Base-by-base conservation (phyloP, 2,888 invertebrate genomes). In the Leptinotarsa rubiginosa region DNA sequence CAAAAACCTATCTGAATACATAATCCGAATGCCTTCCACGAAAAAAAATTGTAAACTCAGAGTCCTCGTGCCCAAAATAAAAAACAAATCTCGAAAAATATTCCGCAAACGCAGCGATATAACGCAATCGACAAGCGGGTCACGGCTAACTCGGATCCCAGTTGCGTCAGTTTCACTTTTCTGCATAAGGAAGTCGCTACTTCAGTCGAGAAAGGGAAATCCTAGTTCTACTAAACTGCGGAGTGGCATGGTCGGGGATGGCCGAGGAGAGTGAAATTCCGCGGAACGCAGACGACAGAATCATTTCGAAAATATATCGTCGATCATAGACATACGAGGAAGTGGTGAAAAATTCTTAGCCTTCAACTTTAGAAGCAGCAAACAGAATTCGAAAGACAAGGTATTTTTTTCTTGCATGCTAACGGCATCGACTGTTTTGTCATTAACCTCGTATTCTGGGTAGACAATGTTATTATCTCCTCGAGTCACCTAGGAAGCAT, bases 181-280 rank as follows among this genome's bases (percentile, higher is more conserved):
- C 78, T 79, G 78, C 79, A 79, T 76, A 77, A 79, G 79, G 79
- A 85, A 84, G 85, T 67, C 59, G 59, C 41, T 47, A 82, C 47
- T 18, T 50, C 50, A 82, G 83, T 81, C 82, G 81, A 84, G 84
- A 84, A 85, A 85, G 84, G 85, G 82, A 85, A 84, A 84, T 84
- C 83, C 83, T 83, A 83, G 82, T 83, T 73, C 31, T 13, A 25
- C 25, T 41, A 7, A 12, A 49, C 66, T n/a, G 49, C 15, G 50
- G 18, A 52, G n/a, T n/a, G 47, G 20, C 47, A 47, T 18, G 41
- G 20, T 62, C 56, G 13, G 3, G 31, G 62, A 15, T 15, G 3
- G 25, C n/a, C 20, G n/a, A 13, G 16, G 31, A 31, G 62, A 22
- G 25, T n/a, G 16, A 62, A 62, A 62, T 18, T 15, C 31, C 31